These are phyloP conservation scores for Acridotheres tristis DNA, from an alignment of 2,797 vertebrate species.

Conservation along the genomic window DNA sequence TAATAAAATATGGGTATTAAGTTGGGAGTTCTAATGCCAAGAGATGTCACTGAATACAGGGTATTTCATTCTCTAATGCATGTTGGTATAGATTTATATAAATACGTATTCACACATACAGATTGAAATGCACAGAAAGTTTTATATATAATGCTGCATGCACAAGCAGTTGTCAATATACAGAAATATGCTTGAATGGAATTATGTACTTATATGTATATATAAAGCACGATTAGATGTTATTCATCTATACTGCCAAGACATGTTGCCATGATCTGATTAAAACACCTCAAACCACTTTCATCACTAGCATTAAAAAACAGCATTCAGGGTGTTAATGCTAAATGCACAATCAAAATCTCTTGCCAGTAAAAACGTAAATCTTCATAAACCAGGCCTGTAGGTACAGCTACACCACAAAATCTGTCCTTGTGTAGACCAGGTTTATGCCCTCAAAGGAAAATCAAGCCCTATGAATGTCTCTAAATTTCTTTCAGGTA, in stretches of 20 bases:
- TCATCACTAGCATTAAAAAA: neutral
- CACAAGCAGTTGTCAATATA: neutral
- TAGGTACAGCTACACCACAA: neutral
- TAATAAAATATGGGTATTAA: neutral
- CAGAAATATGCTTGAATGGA: neutral
- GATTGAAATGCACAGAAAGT: neutral
- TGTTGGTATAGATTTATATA: neutral
- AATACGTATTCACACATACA: neutral
- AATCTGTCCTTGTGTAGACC: neutral
- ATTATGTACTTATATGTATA: neutral
- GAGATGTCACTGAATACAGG: neutral
- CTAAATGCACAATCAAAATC: neutral
- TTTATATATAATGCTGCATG: neutral
- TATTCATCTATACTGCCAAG: neutral
- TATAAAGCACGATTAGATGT: neutral
- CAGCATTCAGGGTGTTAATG: neutral
- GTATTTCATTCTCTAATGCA: neutral
- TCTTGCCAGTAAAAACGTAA: neutral
- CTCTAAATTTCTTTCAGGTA: neutral
- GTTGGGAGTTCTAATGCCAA: neutral
- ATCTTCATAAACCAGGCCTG: neutral
- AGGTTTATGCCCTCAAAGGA: neutral
- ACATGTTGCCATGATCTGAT: neutral
- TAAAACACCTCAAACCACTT: neutral
- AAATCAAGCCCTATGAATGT: neutral